A percentile compares a stretch with the other conserved stretches of the same genome.
Conservation (phyloP, 2,113 vertebrate genomes). For the Chaetura pelagica region DNA sequence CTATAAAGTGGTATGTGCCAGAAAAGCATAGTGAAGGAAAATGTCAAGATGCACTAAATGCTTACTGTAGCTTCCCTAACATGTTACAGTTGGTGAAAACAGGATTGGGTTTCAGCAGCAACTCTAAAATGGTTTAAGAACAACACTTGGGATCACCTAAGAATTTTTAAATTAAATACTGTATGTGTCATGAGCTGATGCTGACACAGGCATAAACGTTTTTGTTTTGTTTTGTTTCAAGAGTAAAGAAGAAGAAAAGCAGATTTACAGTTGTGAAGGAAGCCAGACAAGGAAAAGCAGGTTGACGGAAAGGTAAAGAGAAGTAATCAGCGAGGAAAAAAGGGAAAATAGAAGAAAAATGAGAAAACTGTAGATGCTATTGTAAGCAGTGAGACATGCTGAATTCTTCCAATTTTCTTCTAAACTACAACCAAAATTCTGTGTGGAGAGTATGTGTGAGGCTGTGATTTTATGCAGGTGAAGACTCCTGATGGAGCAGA, state of each 20-base stretch:
- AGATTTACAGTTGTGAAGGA: not conserved
- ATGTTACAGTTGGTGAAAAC: not conserved
- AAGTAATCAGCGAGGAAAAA: not conserved
- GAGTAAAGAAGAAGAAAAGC: not conserved
- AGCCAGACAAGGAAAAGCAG: not conserved
- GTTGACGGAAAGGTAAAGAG: not conserved
- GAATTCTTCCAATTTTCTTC: not conserved
- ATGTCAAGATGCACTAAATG: not conserved
- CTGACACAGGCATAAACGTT: not conserved
- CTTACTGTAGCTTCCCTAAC: not conserved
- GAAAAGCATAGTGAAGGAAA: not conserved
- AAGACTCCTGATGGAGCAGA: not conserved
- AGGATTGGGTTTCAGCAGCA: not conserved
- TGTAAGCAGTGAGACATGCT: accelerated
- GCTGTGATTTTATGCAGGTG: not conserved
- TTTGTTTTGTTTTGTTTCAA: not conserved
- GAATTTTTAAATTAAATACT: not conserved
- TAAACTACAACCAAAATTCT: not conserved
- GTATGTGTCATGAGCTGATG: not conserved
- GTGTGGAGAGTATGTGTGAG: not conserved
- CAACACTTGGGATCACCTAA: not conserved
- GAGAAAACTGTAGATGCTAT: not conserved
- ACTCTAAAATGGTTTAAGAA: not conserved
- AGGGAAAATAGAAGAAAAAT: not conserved
- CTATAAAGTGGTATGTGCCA: not conserved